Evolutionary conservation across 2,797 vertebrate genomes (phyloP).

Genomic region (Crenichthys baileyi): DNA sequence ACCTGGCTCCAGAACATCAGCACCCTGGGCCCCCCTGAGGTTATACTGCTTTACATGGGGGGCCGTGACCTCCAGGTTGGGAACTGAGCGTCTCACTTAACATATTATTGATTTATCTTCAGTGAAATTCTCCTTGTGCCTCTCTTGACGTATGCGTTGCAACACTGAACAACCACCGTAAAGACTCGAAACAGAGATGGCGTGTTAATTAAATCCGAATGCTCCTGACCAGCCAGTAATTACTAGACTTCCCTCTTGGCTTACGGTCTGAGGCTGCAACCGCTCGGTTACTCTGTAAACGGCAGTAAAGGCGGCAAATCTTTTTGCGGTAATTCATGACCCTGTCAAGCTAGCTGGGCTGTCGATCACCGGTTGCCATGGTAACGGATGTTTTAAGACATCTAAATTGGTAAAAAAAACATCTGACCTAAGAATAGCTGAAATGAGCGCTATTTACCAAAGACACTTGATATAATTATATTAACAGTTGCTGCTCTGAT

Average conservation of each 20-base stretch:
- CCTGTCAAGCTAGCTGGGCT: constrained; percentile 13
- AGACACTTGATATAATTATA: background rate
- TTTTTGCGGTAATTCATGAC: constrained; percentile 50
- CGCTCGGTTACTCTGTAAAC: constrained; percentile 36
- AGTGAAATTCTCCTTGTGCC: background rate
- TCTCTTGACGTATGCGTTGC: background rate
- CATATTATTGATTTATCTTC: background rate
- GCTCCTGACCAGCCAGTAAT: constrained; percentile 7
- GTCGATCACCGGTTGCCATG: constrained; percentile 44
- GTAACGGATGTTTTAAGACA: constrained; percentile 32
- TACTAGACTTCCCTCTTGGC: constrained; percentile 19
- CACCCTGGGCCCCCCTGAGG: too few species aligned
- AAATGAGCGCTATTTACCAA: constrained; percentile 19
- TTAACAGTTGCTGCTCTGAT: background rate
- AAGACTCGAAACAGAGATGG: background rate
- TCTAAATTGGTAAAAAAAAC: background rate
- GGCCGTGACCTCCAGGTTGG: background rate
- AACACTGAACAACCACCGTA: background rate
- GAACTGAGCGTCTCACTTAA: background rate
- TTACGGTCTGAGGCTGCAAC: constrained; percentile 25
- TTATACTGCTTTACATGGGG: background rate
- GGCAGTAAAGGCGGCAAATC: constrained; percentile 28
- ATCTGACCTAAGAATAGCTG: constrained; percentile 26
- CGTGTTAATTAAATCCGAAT: constrained; percentile 1
- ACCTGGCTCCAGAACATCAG: too few species aligned